Evolutionary conservation across 2,113 vertebrate genomes (phyloP), one percentile per base, ranked within the genome.

Genomic region (Catharus fuscescens): DNA sequence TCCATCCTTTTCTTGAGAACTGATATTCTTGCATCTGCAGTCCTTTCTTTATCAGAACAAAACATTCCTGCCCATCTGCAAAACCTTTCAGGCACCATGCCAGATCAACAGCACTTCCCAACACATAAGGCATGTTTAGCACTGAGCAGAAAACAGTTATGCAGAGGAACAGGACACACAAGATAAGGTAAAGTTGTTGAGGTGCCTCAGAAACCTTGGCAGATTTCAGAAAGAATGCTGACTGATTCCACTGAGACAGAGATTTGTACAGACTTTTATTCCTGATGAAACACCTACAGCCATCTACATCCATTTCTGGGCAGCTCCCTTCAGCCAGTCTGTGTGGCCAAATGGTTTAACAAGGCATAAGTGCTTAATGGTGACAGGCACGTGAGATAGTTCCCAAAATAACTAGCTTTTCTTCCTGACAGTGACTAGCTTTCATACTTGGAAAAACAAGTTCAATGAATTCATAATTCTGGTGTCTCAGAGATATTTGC

Each of bases 41-140:
- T 48, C 36, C 67, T 80, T 88, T 85, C 73, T 89, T 93, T 74
- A 88, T 87, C 87, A 67, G 81, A 88, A 65, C 25, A 88, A 88
- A 93, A 70, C 59, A 72, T 77, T 94, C 42, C 45, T 60, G 34
- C 56, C 66, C 23, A 50, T 25, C 77, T 93, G 67, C 79, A 85
- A 62, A 85, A 86, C 79, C 67, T 52, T 95, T 40, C 3, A 13
- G 66, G 87, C 47, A 18, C 44, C 32, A 13, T 31, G 36, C 67
- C 64, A 88, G 82, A 60, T n/a, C 38, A 48, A 52, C 47, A 77
- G 71, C 45, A 32, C 80, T 86, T 92, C 71, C 71, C 89, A 76
- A n/a, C 12, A 18, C 36, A 24, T 19, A 19, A n/a, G 20, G 36
- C 9, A 28, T 16, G 52, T 56, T 62, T 54, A 67, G 57, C 8